phyloP scores from a whole-genome alignment of 2,888 invertebrate species.

The Apoda limacodes region DNA sequence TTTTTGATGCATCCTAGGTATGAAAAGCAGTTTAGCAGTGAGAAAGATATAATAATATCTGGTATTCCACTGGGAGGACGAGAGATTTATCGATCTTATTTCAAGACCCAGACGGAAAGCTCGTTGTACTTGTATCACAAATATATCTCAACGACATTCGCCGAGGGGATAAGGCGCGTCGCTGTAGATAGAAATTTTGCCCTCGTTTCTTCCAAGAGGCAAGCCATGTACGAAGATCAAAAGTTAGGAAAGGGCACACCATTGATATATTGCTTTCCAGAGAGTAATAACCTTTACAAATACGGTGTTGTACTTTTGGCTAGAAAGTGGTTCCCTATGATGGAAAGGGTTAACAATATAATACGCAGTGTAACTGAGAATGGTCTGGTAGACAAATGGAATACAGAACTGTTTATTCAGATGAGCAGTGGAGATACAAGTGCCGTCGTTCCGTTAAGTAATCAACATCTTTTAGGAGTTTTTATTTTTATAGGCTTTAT shows the following conservation, averaged over 20 bases:
- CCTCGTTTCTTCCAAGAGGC: constrained; percentile 52
- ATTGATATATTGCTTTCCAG: constrained; percentile 56
- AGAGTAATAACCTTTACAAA: constrained; percentile 56
- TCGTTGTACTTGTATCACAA: constrained; percentile 61
- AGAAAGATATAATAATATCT: constrained; percentile 53
- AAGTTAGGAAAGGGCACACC: constrained; percentile 50
- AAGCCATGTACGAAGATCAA: constrained; percentile 57
- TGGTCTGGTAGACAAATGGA: constrained; percentile 63
- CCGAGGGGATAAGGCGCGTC: constrained; percentile 46
- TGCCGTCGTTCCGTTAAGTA: constrained; percentile 41
- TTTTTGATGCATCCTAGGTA: constrained; percentile 65
- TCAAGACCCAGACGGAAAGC: constrained; percentile 58
- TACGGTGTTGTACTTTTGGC: constrained; percentile 59
- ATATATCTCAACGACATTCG: constrained; percentile 52
- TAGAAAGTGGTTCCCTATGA: constrained; percentile 58
- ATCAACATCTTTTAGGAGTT: constrained; percentile 56
- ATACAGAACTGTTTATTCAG: constrained; percentile 48
- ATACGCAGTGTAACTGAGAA: constrained; percentile 60
- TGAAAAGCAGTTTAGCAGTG: constrained; percentile 60
- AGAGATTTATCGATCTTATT: constrained; percentile 61
- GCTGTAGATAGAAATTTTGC: constrained; percentile 53
- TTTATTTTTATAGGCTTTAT: constrained; percentile 59
- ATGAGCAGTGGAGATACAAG: constrained; percentile 30
- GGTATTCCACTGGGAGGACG: constrained; percentile 56
- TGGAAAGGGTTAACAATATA: constrained; percentile 50